Base-by-base conservation (phyloP, 1,140 invertebrate species). In the Platyscapa corneri region DNA sequence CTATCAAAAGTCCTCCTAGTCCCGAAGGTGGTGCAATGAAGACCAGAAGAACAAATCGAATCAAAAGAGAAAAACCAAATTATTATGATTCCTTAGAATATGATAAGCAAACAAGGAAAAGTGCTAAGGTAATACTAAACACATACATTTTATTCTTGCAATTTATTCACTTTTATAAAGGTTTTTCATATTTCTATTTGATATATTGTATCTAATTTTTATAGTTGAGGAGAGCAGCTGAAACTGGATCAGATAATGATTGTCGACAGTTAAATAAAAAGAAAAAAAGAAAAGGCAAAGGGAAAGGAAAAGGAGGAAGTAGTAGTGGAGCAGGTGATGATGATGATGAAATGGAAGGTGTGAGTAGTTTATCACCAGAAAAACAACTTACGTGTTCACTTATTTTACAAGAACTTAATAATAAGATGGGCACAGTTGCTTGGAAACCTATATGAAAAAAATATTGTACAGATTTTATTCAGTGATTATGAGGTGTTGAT, bases 81-180 rank as follows among this genome's bases (percentile, higher is more conserved):
- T 97, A 96, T 93, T 97, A 97, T 88, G 96, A 97, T 94, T 95
- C 96, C 16, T 94, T 97, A 88, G 96, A 97, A 93, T 95, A 96
- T 94, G 95, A 96, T 86, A 96, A 95, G 90, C 95, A 96, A 89
- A 94, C 95, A 46, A 94, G 95, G 90, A 95, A 93, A 90, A 92
- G 89, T 90, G 90, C 92, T 6, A 92, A 92, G 88, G 91, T 93
- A 90, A 83, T 32, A 53, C 18, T 49, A 10, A 56, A 82, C 46
- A 72, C 60, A 34, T 77, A 18, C 7, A 27, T 0, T 56, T 49
- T 20, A 77, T 84, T 74, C 37, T 75, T 85, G 75, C 67, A 72
- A 72, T 86, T 72, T 79, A 23, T 84, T 6, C 83, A 46, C 77
- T 78, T 83, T 74, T n/a, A n/a, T n/a, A n/a, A n/a, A n/a, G n/a